phyloP scores from a whole-genome alignment of 1,140 invertebrate genomes.

The Lasioglossum baleicum region DNA sequence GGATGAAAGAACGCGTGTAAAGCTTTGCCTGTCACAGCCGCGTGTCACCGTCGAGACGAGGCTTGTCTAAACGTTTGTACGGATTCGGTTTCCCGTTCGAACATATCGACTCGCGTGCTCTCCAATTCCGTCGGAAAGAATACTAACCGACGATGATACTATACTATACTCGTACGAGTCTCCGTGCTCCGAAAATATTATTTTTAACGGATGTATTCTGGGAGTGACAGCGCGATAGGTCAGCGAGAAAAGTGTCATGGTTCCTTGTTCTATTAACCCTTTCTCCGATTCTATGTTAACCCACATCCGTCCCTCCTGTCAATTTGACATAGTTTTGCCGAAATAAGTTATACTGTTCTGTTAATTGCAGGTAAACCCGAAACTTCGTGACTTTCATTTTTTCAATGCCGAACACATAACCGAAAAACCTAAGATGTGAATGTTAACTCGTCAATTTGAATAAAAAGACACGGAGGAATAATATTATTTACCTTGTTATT shows the following conservation, averaged over 20 bases:
- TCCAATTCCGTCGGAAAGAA: constrained; percentile 1
- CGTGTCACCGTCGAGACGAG: constrained; percentile 38
- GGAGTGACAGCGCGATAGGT: neutral
- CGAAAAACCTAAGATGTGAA: too few relatives aligned
- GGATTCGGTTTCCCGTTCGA: constrained; percentile 35
- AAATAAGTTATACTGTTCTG: too few relatives aligned
- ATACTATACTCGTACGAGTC: neutral
- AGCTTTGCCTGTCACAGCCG: constrained; percentile 40
- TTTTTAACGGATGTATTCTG: neutral
- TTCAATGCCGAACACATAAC: too few relatives aligned
- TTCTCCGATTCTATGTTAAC: too few relatives aligned
- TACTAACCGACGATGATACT: neutral
- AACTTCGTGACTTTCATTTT: too few relatives aligned
- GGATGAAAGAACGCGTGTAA: constrained; percentile 32
- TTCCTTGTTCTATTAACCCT: too few relatives aligned
- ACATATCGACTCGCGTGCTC: constrained; percentile 5
- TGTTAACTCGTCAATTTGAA: too few relatives aligned
- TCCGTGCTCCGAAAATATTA: neutral
- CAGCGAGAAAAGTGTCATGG: neutral
- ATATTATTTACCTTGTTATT: too few relatives aligned
- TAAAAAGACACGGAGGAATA: too few relatives aligned
- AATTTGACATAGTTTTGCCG: too few relatives aligned
- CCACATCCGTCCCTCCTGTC: too few relatives aligned
- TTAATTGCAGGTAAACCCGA: too few relatives aligned
- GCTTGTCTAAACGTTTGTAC: constrained; percentile 32